Conservation (phyloP, 2,113 vertebrate species). For the Microcebus tavaratra region DNA sequence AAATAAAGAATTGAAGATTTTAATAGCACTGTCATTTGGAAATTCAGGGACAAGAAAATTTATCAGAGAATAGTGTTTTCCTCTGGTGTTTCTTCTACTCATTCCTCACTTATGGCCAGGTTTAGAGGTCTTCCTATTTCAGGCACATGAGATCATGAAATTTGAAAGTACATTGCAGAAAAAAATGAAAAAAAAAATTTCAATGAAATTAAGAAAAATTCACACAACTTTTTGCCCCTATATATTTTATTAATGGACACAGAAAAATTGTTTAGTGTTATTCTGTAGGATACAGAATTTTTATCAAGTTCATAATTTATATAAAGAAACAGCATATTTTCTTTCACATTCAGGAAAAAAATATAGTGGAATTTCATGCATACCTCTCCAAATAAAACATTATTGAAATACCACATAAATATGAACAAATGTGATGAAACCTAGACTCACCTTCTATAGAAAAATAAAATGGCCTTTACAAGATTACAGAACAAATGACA, state of each 20-base stretch:
- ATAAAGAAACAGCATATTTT: conserved; percentile 68
- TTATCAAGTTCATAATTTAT: conserved; percentile 74
- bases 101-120: conserved; percentile 73
- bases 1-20: neutral
- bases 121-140: neutral
- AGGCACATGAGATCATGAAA: neutral
- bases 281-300: conserved; percentile 54
- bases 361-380: conserved; percentile 29
- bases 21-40: neutral
- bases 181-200: neutral
- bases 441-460: neutral
- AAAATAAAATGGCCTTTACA: conserved; percentile 20
- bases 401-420: neutral
- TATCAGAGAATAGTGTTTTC: conserved; percentile 75
- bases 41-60: neutral
- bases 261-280: neutral
- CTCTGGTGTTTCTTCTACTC: conserved; percentile 72
- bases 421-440: neutral
- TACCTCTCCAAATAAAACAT: conserved; percentile 6
- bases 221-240: neutral
- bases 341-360: conserved; percentile 67
- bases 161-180: neutral
- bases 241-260: neutral
- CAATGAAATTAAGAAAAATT: neutral
- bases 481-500: neutral